Percentiles rank a stretch among this genome's conserved stretches.
phyloP scores from a whole-genome alignment of 2,797 vertebrate genomes.

The Pipistrellus kuhlii region DNA sequence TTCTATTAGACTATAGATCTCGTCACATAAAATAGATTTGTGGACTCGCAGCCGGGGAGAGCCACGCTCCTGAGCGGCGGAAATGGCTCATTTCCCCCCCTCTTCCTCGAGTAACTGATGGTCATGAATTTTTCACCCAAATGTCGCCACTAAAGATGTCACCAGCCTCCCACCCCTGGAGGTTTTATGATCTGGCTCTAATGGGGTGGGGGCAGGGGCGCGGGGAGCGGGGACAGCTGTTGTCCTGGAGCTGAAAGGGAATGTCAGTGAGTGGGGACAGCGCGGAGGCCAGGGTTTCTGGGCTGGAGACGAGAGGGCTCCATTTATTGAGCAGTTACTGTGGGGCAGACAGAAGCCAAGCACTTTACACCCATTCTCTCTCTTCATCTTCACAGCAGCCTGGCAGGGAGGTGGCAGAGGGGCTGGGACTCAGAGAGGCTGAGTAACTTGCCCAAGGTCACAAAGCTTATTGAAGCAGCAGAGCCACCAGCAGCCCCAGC shows the following conservation, averaged over 20 bases:
- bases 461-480: not conserved
- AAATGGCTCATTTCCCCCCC: constrained; percentile 59
- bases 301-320: accelerated
- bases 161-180: constrained; percentile 64
- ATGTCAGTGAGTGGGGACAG: accelerated
- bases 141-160: constrained; percentile 82
- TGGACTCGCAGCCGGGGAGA: constrained; percentile 66
- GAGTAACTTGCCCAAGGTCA: constrained; percentile 42
- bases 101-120: constrained; percentile 73
- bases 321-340: not conserved
- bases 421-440: constrained; percentile 44
- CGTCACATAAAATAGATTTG: constrained; percentile 83
- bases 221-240: not conserved
- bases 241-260: not conserved
- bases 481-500: not conserved
- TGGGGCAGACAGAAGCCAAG: not conserved
- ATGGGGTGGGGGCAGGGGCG: not conserved
- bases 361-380: not conserved
- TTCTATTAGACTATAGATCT: constrained; percentile 75
- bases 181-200: constrained; percentile 74
- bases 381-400: not conserved
- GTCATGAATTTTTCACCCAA: constrained; percentile 84
- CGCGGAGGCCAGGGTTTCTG: not conserved
- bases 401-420: not conserved
- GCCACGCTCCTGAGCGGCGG: constrained; percentile 12